These are phyloP conservation scores for Mirza zaza DNA, from an alignment of 2,113 vertebrate species.

Conservation along the genomic window DNA sequence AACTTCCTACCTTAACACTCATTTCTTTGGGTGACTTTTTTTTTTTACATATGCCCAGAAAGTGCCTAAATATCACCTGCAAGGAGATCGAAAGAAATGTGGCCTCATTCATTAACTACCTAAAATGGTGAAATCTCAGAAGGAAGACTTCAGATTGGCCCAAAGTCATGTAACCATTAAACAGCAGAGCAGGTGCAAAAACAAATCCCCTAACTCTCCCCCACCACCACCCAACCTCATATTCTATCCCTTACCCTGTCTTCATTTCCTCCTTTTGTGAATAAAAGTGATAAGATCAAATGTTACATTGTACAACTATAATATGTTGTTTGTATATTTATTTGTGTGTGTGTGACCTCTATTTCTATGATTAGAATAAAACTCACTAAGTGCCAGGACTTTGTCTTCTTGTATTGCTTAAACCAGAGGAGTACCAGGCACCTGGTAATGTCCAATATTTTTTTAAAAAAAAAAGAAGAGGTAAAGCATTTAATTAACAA, in stretches of 20 bases:
- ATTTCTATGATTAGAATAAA: not conserved
- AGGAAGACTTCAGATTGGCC: not conserved
- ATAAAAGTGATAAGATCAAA: not conserved
- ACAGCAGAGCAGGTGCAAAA: not conserved
- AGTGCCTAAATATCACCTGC: not conserved
- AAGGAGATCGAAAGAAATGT: not conserved
- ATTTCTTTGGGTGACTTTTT: not conserved
- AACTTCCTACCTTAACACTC: not conserved
- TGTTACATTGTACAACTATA: rapidly evolving
- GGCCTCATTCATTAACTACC: not conserved
- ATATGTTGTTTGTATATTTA: not conserved
- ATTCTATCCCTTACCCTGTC: not conserved
- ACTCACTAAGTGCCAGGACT: not conserved
- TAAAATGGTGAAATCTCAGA: not conserved
- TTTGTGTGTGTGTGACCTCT: not conserved
- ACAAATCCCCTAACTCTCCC: not conserved
- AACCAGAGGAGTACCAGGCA: not conserved
- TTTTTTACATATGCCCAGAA: not conserved
- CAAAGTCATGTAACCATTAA: not conserved
- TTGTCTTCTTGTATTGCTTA: not conserved
- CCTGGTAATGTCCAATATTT: not conserved
- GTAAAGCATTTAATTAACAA: not conserved
- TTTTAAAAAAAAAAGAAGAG: not conserved
- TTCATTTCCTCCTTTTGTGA: not conserved
- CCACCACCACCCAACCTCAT: not conserved